A percentile compares a stretch with the other conserved stretches of the same genome.
Evolutionary conservation across 2,888 invertebrate genomes (phyloP).

Genomic region (Chymomyza fuscimana): DNA sequence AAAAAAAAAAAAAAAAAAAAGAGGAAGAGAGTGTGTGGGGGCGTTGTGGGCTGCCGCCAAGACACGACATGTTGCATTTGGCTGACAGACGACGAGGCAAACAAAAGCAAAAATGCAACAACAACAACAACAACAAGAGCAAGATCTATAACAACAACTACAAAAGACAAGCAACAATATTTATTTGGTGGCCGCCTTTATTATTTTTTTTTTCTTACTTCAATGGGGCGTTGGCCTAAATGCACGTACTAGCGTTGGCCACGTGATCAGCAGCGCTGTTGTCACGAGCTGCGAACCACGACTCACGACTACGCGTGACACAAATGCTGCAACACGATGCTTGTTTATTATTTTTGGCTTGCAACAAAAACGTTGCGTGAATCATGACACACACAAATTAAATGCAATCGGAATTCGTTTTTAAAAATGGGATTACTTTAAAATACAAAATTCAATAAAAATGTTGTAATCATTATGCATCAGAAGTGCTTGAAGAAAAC

Average conservation of each 20-base stretch:
- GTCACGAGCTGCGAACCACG: too few species aligned
- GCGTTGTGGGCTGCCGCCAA: constrained; percentile 2
- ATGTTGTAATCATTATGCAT: too few species aligned
- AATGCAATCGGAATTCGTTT: too few species aligned
- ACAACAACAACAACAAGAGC: neutral
- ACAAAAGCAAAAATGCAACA: neutral
- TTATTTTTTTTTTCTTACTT: neutral
- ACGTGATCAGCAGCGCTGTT: neutral
- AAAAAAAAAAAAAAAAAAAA: neutral
- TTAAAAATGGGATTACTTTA: too few species aligned
- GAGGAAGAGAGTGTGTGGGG: neutral
- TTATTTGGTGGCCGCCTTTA: neutral
- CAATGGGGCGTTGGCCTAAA: neutral
- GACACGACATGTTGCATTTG: constrained; percentile 3
- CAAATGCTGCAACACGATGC: neutral
- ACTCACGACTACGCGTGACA: neutral
- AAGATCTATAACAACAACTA: neutral
- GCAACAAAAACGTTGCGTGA: neutral
- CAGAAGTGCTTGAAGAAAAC: too few species aligned
- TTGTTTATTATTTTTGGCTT: too few species aligned
- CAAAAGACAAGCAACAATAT: neutral
- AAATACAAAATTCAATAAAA: too few species aligned
- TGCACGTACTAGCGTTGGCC: neutral
- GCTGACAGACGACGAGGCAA: neutral
- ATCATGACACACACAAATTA: neutral